phyloP scores from a whole-genome alignment of 1,140 invertebrate species.

The Panulirus ornatus region DNA sequence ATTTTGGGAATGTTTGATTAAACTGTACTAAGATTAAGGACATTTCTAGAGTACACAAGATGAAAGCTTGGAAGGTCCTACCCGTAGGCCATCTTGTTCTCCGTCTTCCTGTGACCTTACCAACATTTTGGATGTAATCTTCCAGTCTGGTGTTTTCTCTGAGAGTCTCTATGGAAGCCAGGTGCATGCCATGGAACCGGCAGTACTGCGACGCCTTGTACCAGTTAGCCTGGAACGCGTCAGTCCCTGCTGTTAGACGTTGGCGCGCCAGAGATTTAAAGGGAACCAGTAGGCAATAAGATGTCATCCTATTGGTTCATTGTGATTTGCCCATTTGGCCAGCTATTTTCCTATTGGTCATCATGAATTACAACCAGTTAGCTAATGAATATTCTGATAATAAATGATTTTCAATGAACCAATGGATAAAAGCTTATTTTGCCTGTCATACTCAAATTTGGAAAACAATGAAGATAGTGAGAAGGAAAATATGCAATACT shows the following conservation, averaged over 20 bases:
- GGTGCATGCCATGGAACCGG: constrained; percentile 76
- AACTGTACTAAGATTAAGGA: too few species aligned
- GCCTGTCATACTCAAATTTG: too few species aligned
- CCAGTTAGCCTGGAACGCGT: constrained; percentile 75
- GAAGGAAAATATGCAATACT: not conserved
- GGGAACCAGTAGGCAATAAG: not conserved
- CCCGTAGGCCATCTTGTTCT: not conserved
- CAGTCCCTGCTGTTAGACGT: not conserved
- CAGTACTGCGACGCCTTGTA: constrained; percentile 75
- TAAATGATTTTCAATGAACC: too few species aligned
- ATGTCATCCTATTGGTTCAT: not conserved
- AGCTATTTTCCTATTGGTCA: too few species aligned
- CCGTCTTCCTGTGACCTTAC: constrained; percentile 34
- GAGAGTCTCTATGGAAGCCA: constrained; percentile 74
- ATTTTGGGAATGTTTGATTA: too few species aligned
- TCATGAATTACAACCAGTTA: too few species aligned
- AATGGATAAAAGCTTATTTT: too few species aligned
- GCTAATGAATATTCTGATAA: too few species aligned
- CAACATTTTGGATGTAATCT: constrained; percentile 69
- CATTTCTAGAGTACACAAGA: too few species aligned
- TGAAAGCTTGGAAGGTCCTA: not conserved
- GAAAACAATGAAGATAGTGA: too few species aligned
- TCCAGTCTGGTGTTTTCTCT: constrained; percentile 75
- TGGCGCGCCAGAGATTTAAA: not conserved
- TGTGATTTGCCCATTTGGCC: too few species aligned